These are phyloP conservation scores for Babylonia areolata DNA, from an alignment of 1,140 invertebrate species.

Conservation along the genomic window DNA sequence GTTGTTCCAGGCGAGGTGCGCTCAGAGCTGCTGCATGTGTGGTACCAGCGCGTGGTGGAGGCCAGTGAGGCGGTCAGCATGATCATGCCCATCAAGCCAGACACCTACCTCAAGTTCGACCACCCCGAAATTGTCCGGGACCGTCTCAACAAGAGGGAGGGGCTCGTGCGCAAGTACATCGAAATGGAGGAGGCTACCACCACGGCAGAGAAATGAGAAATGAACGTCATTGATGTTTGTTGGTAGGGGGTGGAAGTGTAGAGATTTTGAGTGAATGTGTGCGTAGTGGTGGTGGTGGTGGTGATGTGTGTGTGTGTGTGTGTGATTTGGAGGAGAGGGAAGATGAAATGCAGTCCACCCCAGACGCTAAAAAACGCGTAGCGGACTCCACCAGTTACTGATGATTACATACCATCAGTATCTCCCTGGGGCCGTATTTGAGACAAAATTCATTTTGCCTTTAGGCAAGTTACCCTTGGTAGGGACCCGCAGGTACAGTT, in stretches of 20 bases:
- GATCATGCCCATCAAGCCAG: slow-evolving; percentile 6
- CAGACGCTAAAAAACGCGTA: too few relatives aligned
- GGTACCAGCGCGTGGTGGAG: slow-evolving; percentile 33
- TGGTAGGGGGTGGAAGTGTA: not conserved
- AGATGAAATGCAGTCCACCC: too few relatives aligned
- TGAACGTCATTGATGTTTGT: too few relatives aligned
- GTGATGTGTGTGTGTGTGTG: too few relatives aligned
- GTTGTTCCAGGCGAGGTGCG: slow-evolving; percentile 1
- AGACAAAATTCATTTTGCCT: too few relatives aligned
- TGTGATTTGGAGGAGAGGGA: too few relatives aligned
- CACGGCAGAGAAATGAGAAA: not conserved
- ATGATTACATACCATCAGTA: too few relatives aligned
- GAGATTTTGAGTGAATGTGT: not conserved
- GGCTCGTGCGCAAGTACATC: not conserved
- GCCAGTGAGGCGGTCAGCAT: slow-evolving; percentile 21
- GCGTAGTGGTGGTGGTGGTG: too few relatives aligned
- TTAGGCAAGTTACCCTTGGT: too few relatives aligned
- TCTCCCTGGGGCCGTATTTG: too few relatives aligned
- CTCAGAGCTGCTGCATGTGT: not conserved
- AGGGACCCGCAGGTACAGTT: too few relatives aligned
- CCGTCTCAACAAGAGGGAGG: not conserved
- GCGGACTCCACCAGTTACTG: too few relatives aligned
- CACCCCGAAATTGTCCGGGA: slow-evolving; percentile 4
- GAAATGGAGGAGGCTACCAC: slow-evolving; percentile 7
- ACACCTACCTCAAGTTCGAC: slow-evolving; percentile 29